phyloP scores from a whole-genome alignment of 2,113 vertebrate species.

The Dermatemys mawii region DNA sequence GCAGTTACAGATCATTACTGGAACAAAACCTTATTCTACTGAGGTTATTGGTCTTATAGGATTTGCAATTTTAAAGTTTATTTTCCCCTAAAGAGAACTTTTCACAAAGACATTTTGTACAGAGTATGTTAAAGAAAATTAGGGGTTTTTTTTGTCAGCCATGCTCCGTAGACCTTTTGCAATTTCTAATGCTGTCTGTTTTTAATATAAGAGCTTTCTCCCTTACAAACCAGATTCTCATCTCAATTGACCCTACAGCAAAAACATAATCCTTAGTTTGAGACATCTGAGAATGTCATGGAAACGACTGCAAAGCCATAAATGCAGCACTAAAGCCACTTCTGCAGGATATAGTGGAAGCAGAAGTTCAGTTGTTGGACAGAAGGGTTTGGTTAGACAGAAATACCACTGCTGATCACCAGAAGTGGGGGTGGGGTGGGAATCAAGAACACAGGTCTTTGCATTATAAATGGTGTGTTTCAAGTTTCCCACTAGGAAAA shows the following conservation, averaged over 20 bases:
- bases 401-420: fast-evolving
- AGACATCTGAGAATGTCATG: not conserved
- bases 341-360: not conserved
- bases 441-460: not conserved
- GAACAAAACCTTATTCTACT: not conserved
- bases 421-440: not conserved
- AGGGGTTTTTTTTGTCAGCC: fast-evolving
- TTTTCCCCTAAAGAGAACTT: not conserved
- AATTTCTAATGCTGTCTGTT: fast-evolving
- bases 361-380: not conserved
- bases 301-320: fast-evolving
- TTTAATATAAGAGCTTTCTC: fast-evolving
- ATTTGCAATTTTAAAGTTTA: not conserved
- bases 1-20: not conserved
- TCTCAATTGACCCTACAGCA: not conserved
- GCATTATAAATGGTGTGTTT: not conserved
- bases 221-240: not conserved
- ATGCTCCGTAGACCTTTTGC: not conserved
- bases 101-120: not conserved
- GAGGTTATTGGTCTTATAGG: not conserved
- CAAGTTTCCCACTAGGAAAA: fast-evolving
- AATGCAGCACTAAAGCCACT: not conserved
- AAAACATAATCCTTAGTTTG: fast-evolving
- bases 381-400: not conserved
- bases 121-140: not conserved